These are phyloP conservation scores for Gulo gulo DNA, from an alignment of 2,113 vertebrate genomes.

Conservation along the genomic window DNA sequence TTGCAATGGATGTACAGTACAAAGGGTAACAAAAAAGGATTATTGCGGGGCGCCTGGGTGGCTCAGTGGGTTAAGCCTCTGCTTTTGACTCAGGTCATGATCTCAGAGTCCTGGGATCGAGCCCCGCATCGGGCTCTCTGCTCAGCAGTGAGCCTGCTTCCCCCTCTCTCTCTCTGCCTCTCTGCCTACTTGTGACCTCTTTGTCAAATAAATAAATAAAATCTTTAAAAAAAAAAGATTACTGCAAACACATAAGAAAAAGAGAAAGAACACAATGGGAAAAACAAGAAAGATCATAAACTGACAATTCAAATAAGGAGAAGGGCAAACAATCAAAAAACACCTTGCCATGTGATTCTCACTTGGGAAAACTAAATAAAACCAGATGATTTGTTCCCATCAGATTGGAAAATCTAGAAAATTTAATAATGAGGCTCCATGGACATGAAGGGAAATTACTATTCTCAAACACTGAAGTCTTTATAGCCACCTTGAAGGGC, in stretches of 20 bases:
- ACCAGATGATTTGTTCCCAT: background rate
- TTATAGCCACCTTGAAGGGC: too few relatives aligned
- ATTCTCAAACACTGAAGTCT: background rate
- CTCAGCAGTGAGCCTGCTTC: too few relatives aligned
- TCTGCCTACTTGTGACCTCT: too few relatives aligned
- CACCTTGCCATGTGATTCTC: background rate
- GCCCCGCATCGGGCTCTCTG: too few relatives aligned
- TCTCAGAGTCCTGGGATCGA: too few relatives aligned
- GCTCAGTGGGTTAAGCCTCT: too few relatives aligned
- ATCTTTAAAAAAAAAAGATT: background rate
- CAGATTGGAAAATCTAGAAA: background rate
- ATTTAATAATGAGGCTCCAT: background rate
- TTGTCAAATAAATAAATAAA: too few relatives aligned
- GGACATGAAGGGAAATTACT: background rate
- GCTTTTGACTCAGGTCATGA: too few relatives aligned
- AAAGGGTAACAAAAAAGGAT: background rate
- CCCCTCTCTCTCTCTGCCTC: too few relatives aligned
- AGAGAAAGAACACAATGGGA: background rate
- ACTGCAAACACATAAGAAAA: background rate
- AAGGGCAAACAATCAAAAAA: background rate
- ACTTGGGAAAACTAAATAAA: background rate
- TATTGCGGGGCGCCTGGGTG: too few relatives aligned
- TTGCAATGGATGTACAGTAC: background rate
- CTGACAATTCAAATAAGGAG: background rate
- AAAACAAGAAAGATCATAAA: background rate